phyloP scores from a whole-genome alignment of 30 jellyfish, hydroid and myxozoan species.

The Cassiopea xamachana region DNA sequence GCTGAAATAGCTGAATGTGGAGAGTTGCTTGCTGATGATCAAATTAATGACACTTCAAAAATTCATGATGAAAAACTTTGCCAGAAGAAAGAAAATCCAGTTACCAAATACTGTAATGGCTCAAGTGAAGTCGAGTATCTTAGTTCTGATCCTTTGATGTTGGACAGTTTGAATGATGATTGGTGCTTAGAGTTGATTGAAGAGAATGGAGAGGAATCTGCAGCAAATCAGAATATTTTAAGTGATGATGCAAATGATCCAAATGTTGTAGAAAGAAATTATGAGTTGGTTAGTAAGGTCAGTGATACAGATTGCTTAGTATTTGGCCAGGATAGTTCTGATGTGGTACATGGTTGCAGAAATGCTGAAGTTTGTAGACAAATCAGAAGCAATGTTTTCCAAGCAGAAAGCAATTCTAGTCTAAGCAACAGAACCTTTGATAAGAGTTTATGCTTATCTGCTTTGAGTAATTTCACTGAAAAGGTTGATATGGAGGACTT shows the following conservation, averaged over 20 bases:
- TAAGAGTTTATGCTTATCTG: too few species aligned
- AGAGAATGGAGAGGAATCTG: neutral
- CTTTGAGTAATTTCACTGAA: too few species aligned
- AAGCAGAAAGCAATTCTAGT: too few species aligned
- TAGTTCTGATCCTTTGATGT: neutral
- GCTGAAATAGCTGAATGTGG: slow-evolving; percentile 66
- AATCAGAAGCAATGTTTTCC: too few species aligned
- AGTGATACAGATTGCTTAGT: too few species aligned
- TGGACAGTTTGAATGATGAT: neutral
- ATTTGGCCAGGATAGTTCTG: too few species aligned
- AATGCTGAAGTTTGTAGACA: too few species aligned
- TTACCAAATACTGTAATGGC: neutral
- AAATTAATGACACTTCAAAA: neutral
- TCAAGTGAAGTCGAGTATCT: neutral
- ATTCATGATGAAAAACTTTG: neutral
- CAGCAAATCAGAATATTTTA: neutral
- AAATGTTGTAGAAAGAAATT: neutral
- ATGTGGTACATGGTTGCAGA: too few species aligned
- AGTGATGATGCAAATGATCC: neutral
- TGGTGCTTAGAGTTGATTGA: neutral
- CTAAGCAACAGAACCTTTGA: too few species aligned
- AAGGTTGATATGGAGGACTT: too few species aligned
- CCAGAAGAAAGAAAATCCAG: neutral
- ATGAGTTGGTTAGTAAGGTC: neutral
- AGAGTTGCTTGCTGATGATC: slow-evolving; percentile 28